Base-by-base conservation (phyloP, 92 coral and sea anemone genomes). In the Porites evermanni region DNA sequence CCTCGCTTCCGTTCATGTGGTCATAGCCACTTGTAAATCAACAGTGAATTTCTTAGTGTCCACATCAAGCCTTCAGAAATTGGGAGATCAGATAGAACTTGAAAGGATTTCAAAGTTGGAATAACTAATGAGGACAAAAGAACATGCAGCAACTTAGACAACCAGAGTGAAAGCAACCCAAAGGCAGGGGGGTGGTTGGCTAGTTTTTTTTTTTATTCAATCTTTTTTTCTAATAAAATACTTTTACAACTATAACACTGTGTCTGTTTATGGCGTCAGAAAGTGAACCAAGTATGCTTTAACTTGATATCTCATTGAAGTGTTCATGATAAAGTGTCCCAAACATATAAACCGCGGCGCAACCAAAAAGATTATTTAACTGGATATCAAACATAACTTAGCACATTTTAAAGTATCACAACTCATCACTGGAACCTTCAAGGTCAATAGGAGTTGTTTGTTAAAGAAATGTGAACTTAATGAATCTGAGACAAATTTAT, bases 11-110 rank as follows among this genome's bases (percentile, higher is more conserved):
- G 13, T 66, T 12, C 32, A n/a, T 66, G 70, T 66, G 26, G 70
- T 66, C 70, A 7, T 18, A 21, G 7, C 70, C 70, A 66, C 70
- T 66, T 66, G 70, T 66, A 29, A 29, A 7, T 66, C 70, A 66
- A 66, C 32, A 66, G 32, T 19, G 70, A 66, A 66, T 66, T 29
- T 66, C 70, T 21, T 2, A n/a, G 32, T 66, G 70, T 66, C 24
- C 70, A 66, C 70, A 66, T 66, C 70, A 17, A 24, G 29, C 70
- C 70, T 66, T 66, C 69, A 20, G 70, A 12, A 66, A 66, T 66
- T 19, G 70, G 70, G 70, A 66, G 79, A 75, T 75, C 67, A 56
- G 79, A 75, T 59, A 75, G 18, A 75, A 61, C 59, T 56, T 75
- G 11, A 47, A 64, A 20, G 79, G 79, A 54, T 75, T 56, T 75